Evolutionary conservation across 2,888 invertebrate genomes (phyloP).

Genomic region (Drosophila lutescens): DNA sequence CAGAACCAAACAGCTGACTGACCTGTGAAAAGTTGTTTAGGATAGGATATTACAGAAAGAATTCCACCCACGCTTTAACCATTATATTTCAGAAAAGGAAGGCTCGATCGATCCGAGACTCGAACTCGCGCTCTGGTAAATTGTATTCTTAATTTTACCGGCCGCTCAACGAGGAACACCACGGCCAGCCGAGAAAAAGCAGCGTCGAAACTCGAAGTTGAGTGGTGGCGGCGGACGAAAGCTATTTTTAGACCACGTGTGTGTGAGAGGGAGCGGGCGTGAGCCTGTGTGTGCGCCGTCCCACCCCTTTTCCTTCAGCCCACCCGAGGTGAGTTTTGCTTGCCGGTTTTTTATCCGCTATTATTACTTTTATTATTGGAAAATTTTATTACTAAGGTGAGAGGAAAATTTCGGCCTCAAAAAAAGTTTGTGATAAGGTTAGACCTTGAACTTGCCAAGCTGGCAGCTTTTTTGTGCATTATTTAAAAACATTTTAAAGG

Average conservation of each 20-base stretch:
- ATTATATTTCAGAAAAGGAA: background rate
- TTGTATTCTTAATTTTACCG: constrained; percentile 11
- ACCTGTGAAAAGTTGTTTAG: constrained; percentile 64
- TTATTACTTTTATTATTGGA: background rate
- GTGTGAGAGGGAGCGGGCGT: constrained; percentile 12
- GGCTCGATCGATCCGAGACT: background rate
- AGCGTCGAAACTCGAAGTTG: constrained; percentile 32
- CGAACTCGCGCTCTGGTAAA: constrained; percentile 43
- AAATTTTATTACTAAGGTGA: background rate
- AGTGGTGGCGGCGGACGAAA: constrained; percentile 21
- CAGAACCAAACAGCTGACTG: constrained; percentile 81
- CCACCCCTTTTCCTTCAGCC: constrained; percentile 1
- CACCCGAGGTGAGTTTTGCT: background rate
- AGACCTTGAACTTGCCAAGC: constrained; percentile 35
- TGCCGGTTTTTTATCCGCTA: background rate
- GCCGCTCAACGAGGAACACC: constrained; percentile 52
- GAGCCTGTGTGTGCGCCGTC: constrained; percentile 9
- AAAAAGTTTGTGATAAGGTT: constrained; percentile 24
- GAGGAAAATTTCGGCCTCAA: constrained; percentile 3
- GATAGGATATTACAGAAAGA: background rate
- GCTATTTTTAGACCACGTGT: constrained; percentile 53
- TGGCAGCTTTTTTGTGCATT: constrained; percentile 11
- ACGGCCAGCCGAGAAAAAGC: constrained; percentile 29
- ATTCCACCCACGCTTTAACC: background rate
- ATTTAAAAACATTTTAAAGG: too few relatives aligned